Conservation (phyloP, 2,888 invertebrate genomes). For the Limenitis camilla region DNA sequence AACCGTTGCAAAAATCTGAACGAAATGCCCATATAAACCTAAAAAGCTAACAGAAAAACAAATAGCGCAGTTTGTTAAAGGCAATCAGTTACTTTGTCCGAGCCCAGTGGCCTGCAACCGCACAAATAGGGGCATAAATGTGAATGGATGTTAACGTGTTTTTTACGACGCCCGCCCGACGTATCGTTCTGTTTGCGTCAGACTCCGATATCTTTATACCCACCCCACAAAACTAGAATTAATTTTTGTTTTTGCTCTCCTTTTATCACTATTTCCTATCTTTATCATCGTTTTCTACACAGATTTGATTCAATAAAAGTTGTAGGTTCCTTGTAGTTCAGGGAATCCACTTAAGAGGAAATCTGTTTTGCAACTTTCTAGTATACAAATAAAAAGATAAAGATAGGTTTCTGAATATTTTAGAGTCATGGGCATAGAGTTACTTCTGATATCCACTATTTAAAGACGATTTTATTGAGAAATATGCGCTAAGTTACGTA, state of each 20-base stretch:
- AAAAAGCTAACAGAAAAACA: conserved; percentile 32
- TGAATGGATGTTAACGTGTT: conserved; percentile 75
- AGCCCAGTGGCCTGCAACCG: conserved; percentile 52
- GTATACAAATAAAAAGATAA: too few species aligned
- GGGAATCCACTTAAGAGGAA: too few species aligned
- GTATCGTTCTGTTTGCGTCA: conserved; percentile 70
- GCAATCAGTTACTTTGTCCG: conserved; percentile 63
- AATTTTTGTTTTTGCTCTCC: conserved; percentile 32
- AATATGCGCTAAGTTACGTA: too few species aligned
- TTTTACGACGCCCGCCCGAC: conserved; percentile 69
- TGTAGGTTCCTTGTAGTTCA: too few species aligned
- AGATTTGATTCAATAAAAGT: too few species aligned
- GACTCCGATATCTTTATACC: conserved; percentile 66
- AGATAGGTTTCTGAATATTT: too few species aligned
- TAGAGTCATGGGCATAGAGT: too few species aligned
- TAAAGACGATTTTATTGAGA: too few species aligned
- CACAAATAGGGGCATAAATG: conserved; percentile 69
- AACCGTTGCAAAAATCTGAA: neutral
- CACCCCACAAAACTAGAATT: conserved; percentile 48
- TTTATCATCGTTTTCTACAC: neutral
- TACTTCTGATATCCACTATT: conserved; percentile 7
- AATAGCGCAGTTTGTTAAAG: conserved; percentile 46
- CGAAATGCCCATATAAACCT: conserved; percentile 7
- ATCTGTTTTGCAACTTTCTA: too few species aligned
- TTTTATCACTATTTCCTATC: conserved; percentile 22